phyloP scores from a whole-genome alignment of 2,888 invertebrate species.

The Thecophora atra region DNA sequence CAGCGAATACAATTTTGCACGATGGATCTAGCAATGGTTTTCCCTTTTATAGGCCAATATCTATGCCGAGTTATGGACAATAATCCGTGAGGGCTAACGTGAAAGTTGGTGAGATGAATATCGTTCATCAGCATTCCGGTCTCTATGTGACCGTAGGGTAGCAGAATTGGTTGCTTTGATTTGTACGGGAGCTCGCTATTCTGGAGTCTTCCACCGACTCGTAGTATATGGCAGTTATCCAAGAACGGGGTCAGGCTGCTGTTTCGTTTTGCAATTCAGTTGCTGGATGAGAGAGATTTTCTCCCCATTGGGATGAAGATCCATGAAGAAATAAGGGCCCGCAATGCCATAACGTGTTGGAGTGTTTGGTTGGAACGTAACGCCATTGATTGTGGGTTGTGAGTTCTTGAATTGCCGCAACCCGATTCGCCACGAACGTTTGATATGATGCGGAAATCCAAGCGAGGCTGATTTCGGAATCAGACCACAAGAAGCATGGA shows the following conservation, averaged over 20 bases:
- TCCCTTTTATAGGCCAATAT: no score
- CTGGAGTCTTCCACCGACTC: conserved; percentile 4
- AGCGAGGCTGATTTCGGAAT: not conserved
- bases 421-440: not conserved
- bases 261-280: not conserved
- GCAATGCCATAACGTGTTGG: not conserved
- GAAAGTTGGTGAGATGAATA: no score
- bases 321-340: conserved; percentile 4
- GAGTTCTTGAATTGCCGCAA: not conserved
- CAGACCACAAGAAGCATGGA: not conserved
- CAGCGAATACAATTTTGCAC: no score
- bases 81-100: no score
- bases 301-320: not conserved
- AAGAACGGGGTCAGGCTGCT: conserved; percentile 1
- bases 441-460: conserved; percentile 8
- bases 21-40: no score
- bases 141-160: not conserved
- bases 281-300: not conserved
- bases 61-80: no score
- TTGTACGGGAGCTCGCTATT: not conserved
- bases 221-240: not conserved
- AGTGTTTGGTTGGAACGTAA: conserved; percentile 12
- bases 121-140: not conserved
- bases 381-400: not conserved
- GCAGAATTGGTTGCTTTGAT: not conserved